A percentile compares a stretch with the other conserved stretches of the same genome.
Evolutionary conservation across 2,888 invertebrate genomes (phyloP).

Genomic region (Gastrophysa polygoni): DNA sequence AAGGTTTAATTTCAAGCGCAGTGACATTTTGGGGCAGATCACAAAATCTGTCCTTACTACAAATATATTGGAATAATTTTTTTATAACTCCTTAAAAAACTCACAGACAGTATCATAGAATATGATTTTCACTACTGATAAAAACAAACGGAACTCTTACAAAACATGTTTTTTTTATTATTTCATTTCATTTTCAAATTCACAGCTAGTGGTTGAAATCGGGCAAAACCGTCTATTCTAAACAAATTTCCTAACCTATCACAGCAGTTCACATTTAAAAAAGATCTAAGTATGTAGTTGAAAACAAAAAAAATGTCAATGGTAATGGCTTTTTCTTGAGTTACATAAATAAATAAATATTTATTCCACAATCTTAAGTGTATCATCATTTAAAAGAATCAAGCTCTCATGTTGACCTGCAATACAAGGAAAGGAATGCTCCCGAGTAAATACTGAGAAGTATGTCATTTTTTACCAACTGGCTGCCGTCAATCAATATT

Average conservation of each 20-base stretch:
- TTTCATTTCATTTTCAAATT: conserved; percentile 7
- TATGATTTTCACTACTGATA: too few species aligned
- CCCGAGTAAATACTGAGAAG: conserved; percentile 14
- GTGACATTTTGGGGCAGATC: too few species aligned
- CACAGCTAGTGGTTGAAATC: not conserved
- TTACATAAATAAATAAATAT: conserved; percentile 14
- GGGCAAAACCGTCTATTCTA: not conserved
- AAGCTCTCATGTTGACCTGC: conserved; percentile 4
- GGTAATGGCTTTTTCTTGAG: not conserved
- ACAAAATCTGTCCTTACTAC: too few species aligned
- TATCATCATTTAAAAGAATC: conserved; percentile 6
- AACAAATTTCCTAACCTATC: conserved; percentile 11
- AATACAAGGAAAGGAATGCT: conserved; percentile 17
- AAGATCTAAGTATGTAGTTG: not conserved
- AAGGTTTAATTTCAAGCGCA: too few species aligned
- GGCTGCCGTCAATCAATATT: conserved; percentile 8
- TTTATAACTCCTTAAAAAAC: too few species aligned
- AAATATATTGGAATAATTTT: too few species aligned
- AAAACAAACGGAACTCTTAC: too few species aligned
- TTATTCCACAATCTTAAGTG: conserved; percentile 7
- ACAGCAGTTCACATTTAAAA: conserved; percentile 15
- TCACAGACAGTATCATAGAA: too few species aligned
- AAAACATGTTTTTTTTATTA: conserved; percentile 3
- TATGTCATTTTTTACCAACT: not conserved
- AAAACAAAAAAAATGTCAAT: conserved; percentile 1